Conservation (phyloP, 2,113 vertebrate species). For the Heptranchias perlo region DNA sequence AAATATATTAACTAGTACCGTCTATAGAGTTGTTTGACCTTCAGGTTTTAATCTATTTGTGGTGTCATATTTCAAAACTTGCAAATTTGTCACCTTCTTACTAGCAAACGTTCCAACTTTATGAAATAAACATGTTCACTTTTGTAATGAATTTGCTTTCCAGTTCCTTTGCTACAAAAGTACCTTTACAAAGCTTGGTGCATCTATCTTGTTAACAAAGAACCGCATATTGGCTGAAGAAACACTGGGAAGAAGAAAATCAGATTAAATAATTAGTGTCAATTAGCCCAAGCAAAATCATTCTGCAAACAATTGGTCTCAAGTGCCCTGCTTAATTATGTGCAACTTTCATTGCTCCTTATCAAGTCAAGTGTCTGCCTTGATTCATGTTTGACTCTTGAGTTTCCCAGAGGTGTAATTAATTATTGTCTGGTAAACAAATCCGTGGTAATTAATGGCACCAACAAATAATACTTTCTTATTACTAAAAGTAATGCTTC, state of each 20-base stretch:
- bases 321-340: slow-evolving; percentile 95
- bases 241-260: slow-evolving; percentile 78
- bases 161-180: slow-evolving; percentile 3
- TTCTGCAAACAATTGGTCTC: slow-evolving; percentile 99
- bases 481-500: slow-evolving; percentile 45
- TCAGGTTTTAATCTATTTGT: not conserved
- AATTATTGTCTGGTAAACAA: slow-evolving; percentile 96
- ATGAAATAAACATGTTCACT: not conserved
- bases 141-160: not conserved
- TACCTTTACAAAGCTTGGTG: slow-evolving; percentile 29
- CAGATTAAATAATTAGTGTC: slow-evolving; percentile 99
- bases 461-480: slow-evolving; percentile 60
- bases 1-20: too few relatives aligned
- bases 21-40: not conserved
- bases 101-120: not conserved
- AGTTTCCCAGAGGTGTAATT: slow-evolving; percentile 94
- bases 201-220: slow-evolving; percentile 47
- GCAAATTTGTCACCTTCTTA: not conserved
- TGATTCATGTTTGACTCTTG: slow-evolving; percentile 93
- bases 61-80: not conserved
- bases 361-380: slow-evolving; percentile 75
- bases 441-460: slow-evolving; percentile 72
- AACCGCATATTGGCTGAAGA: slow-evolving; percentile 55
- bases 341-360: slow-evolving; percentile 90
- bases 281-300: slow-evolving; percentile 98